Base-by-base conservation (phyloP, 2,888 invertebrate species). In the Chorisops tibialis region DNA sequence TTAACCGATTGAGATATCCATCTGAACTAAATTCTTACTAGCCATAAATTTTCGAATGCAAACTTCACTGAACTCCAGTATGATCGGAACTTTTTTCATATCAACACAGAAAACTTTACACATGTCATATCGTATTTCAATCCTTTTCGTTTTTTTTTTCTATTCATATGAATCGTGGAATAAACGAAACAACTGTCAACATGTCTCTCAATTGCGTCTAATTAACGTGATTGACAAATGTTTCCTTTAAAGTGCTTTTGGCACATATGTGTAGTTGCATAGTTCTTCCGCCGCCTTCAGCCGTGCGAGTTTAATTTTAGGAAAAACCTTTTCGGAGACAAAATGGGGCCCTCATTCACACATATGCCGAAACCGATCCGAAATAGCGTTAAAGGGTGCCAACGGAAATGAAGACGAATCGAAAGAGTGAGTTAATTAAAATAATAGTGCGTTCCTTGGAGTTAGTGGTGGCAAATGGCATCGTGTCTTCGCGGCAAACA, bases 171-270 rank as follows among this genome's bases (percentile, higher is more conserved):
- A 43, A 18, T 35, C 45, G 21, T 54, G 43, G 43, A 56, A 45
- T 30, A 56, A 30, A 56, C 43, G 45, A 56, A 56, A 50, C 24
- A 14, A 19, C n/a, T 45, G 43, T 35, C 30, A 56, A 43, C 45
- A 30, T 56, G 18, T 45, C 56, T 24, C 35, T 43, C 43, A 45
- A 56, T 56, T 45, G 56, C 18, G 24, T 56, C 67, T 67, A 67
- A 67, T 67, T 67, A 67, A 67, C 63, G 63, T 65, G 67, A 67
- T 66, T 67, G 67, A 66, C 67, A 66, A 67, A 67, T 67, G 67
- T 66, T 67, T 66, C 67, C 67, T 65, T 66, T 64, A 61, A 66
- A 66, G 66, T 66, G 63, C n/a, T n/a, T 66, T 67, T 65, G 66
- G 66, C 67, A 65, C 22, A 67, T 18, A 51, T 21, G 54, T 54